phyloP scores from a whole-genome alignment of 2,888 invertebrate genomes.

The Noctua pronuba region DNA sequence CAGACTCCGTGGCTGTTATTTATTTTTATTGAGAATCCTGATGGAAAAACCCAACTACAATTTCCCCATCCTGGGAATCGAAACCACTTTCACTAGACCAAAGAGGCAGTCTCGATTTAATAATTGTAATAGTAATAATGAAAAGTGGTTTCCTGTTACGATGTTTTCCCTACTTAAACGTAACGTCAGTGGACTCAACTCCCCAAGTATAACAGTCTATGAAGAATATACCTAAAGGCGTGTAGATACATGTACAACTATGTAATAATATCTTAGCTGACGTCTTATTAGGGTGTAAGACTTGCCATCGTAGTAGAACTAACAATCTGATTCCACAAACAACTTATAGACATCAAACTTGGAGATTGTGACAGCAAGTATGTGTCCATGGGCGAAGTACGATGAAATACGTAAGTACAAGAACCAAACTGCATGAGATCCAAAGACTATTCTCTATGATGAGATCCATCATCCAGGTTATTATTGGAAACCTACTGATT shows the following conservation, averaged over 20 bases:
- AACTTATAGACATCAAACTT: neutral
- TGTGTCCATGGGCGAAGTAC: neutral
- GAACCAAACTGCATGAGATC: neutral
- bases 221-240: too few relatives aligned
- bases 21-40: too few relatives aligned
- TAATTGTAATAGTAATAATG: too few relatives aligned
- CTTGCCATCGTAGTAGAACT: neutral
- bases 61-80: too few relatives aligned
- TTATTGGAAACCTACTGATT: neutral
- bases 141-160: neutral
- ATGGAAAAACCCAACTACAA: too few relatives aligned
- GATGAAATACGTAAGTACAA: neutral
- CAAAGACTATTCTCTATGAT: too few relatives aligned
- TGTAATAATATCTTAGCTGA: neutral
- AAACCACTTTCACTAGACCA: too few relatives aligned
- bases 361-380: constrained; percentile 10
- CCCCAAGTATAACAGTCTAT: neutral
- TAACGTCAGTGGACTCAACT: neutral
- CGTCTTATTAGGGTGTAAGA: neutral
- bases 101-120: neutral
- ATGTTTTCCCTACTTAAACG: neutral
- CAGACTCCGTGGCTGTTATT: too few relatives aligned
- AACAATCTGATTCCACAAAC: constrained; percentile 8
- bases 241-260: neutral
- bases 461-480: neutral